Base-by-base conservation (phyloP, 2,113 vertebrate species). In the Gadus chalcogrammus region DNA sequence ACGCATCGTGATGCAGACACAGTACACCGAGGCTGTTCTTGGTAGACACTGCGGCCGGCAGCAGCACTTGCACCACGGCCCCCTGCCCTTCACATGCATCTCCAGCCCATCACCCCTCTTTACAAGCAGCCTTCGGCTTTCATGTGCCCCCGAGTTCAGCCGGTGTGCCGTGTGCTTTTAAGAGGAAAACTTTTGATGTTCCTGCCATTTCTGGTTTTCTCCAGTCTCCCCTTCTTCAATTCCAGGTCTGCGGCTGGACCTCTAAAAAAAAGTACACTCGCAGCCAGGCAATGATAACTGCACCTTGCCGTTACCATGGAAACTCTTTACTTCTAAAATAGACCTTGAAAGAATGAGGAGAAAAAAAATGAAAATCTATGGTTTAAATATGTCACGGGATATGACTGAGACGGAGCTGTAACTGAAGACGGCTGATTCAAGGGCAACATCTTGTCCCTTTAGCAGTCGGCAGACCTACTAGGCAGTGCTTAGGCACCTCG, bases 261-360 rank as follows among this genome's bases (percentile, higher is more conserved):
- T 87, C 59, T 31, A 31, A 76, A 84, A 86, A 86, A 73, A 84
- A 82, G 22, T 76, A 85, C 22, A 24, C 79, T 81, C 82, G 85
- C 86, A 85, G 84, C 77, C 12, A 81, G 85, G 79, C 79, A 79
- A 80, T 66, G 22, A 48, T 85, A 86, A 84, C 88, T 83, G 79
- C 82, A 84, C 80, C 79, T 69, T 48, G 42, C 15, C 76, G 90
- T 91, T 89, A 72, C 88, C 90, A 91, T 91, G 88, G 90, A 85
- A 91, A 92, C 89, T 48, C 79, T 78, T 80, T 75, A 79, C 87
- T 87, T 89, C 12, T 88, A 91, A 91, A 91, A 91, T 91, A 92
- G 91, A 90, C 72, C 83, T 35, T 18, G 76, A 58, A 58, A 58
- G 55, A 58, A 42, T 42, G 38, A 11, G 38, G 38, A 7, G 38